phyloP scores from a whole-genome alignment of 1,140 invertebrate genomes.

The Drosophila miranda region DNA sequence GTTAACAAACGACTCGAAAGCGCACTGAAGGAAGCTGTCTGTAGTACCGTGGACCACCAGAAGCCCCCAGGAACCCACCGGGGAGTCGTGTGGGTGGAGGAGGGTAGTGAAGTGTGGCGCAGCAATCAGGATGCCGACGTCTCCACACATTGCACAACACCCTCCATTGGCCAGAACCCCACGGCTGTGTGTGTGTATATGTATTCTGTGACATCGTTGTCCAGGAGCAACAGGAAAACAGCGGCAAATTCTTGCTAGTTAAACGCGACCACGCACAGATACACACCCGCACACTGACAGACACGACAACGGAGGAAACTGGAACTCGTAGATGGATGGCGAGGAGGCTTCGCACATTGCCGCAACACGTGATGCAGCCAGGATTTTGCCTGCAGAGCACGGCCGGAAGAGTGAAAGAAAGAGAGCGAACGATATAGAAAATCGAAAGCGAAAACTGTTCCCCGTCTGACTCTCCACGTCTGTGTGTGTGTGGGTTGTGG shows the following conservation, averaged over 20 bases:
- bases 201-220: slow-evolving; percentile 19
- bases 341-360: slow-evolving; percentile 47
- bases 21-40: slow-evolving; percentile 21
- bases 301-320: not conserved
- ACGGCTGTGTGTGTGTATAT: not conserved
- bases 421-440: slow-evolving; percentile 38
- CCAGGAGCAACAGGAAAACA: slow-evolving; percentile 58
- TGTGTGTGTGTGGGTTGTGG: slow-evolving; percentile 15
- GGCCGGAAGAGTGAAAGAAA: too few relatives aligned
- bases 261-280: slow-evolving; percentile 33
- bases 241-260: slow-evolving; percentile 71
- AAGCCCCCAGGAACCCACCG: slow-evolving; percentile 9
- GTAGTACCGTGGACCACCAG: not conserved
- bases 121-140: slow-evolving; percentile 34
- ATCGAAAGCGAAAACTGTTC: slow-evolving; percentile 71
- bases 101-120: slow-evolving; percentile 17
- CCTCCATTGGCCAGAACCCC: slow-evolving; percentile 12
- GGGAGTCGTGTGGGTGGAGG: slow-evolving; percentile 13
- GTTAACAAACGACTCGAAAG: slow-evolving; percentile 71
- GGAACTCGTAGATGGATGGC: slow-evolving; percentile 15
- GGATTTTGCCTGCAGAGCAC: slow-evolving; percentile 17
- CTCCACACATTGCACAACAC: slow-evolving; percentile 18
- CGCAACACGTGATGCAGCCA: slow-evolving; percentile 68
- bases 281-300: slow-evolving; percentile 9
- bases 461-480: slow-evolving; percentile 18